Evolutionary conservation across 2,797 vertebrate genomes (phyloP), one percentile per base, ranked within the genome.

Genomic region (Myripristis jacobus): DNA sequence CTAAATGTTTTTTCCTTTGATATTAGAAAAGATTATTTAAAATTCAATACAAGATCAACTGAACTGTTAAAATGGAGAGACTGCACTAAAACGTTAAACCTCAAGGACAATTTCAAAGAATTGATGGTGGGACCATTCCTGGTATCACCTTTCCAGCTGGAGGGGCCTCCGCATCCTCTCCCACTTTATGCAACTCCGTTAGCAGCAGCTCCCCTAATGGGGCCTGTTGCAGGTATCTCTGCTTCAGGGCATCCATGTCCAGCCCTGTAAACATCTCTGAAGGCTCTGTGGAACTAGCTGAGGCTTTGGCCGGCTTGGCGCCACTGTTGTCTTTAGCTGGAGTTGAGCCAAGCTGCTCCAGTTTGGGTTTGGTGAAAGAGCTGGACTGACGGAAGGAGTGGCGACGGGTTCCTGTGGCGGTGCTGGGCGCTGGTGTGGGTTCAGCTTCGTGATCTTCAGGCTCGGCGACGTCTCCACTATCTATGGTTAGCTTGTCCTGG

Each of bases 321-420:
- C 51, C 2, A 8, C 87, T 11, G 13, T 24, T 46, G 64, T 96
- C 95, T 80, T 96, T 96, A 51, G 91, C 87, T 0, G 94, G 89
- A 1, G 92, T 88, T 0, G 81, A 79, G 67, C 94, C 94, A 2
- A 88, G 82, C 61, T 95, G 95, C 46, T 96, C 96, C 76, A 99
- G 94, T 71, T 99, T 96, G 43, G 98, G 98, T 87, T 97, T 98
- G 68, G 98, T 99, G 84, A 96, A 96, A 66, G 95, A 94, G 87
- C 85, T 96, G 0, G 96, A 95, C 86, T 97, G 96, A n/a, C 94
- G 93, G 79, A 98, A 94, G 15, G 97, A 98, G 63, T 93, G 92
- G 12, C 97, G 93, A 43, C 96, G 93, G 66, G 92, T 86, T 60
- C 92, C 72, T 18, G 2, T 18, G 1, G 41, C 94, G 91, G 50